Conservation (phyloP, 2,797 vertebrate species). For the Orestias chungarensis region DNA sequence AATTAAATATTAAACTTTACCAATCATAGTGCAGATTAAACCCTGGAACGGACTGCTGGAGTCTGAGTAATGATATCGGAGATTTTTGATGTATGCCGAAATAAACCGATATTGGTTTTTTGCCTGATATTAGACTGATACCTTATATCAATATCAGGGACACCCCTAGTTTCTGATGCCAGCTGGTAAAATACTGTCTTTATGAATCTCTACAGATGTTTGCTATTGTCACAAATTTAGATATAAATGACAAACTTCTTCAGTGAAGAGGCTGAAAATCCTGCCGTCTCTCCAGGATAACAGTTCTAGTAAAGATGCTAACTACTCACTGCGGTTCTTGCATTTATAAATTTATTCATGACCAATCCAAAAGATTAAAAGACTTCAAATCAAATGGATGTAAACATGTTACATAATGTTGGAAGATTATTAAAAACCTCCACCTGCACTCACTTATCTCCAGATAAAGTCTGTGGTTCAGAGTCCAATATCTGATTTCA, state of each 20-base stretch:
- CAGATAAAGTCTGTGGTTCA: not conserved
- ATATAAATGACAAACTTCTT: not conserved
- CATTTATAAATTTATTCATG: not conserved
- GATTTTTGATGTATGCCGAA: too few species aligned
- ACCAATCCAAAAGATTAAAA: too few species aligned
- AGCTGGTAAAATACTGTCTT: not conserved
- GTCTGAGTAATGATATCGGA: too few species aligned
- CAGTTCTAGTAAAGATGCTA: not conserved
- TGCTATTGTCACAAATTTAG: not conserved
- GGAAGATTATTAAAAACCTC: not conserved
- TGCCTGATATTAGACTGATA: too few species aligned
- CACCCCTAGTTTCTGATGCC: not conserved
- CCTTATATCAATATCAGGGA: not conserved
- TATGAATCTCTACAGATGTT: not conserved
- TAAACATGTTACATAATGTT: too few species aligned
- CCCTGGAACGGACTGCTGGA: too few species aligned
- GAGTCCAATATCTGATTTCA: constrained; percentile 52
- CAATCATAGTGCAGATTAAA: too few species aligned
- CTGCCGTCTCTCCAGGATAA: not conserved
- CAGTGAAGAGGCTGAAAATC: not conserved
- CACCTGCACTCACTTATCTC: not conserved
- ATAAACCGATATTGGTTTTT: too few species aligned
- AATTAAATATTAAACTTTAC: too few species aligned
- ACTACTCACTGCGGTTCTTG: not conserved
- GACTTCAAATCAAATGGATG: too few species aligned